Evolutionary conservation across 2,797 vertebrate species (phyloP), one percentile per base, ranked within the genome.

Genomic region (Myripristis jacobus): DNA sequence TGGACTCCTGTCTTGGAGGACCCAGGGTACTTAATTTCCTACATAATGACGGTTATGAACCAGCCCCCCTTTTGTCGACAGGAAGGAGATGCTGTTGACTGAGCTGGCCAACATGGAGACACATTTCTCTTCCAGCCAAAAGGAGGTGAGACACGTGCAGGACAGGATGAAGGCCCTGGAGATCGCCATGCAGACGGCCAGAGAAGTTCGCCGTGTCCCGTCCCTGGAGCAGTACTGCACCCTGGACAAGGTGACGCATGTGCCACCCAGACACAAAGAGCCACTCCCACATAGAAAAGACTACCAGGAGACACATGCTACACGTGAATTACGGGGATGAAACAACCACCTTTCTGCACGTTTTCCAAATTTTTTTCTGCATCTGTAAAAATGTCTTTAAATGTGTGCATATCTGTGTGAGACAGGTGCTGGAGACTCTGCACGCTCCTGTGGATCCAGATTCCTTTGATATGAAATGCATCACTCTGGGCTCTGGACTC

Each of bases 181-280:
- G 36, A 75, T 62, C 0, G 91, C 93, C 21, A 91, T 93, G 62
- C 84, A 91, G 65, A 90, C 88, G 87, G 92, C 91, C 68, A 90
- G 47, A 72, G 83, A 93, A 70, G 76, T 94, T 3, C 75, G 69
- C 0, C 66, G 81, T 3, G 50, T 89, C 21, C 91, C 91, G 6
- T 80, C 87, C 36, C 76, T 93, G 58, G 85, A 86, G 74, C 87
- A 87, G 53, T 92, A 91, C 83, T 90, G 88, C 74, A 64, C 77
- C 36, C 58, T 93, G 36, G 90, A 94, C 4, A 72, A 91, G 88
- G 87, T 87, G 6, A 29, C 6, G 27, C 27, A 29, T 29, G 27
- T n/a, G n/a, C n/a, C n/a, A n/a, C n/a, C n/a, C n/a, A n/a, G n/a
- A n/a, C n/a, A n/a, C n/a, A n/a, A n/a, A n/a, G n/a, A n/a, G n/a